phyloP scores from a whole-genome alignment of 1,140 invertebrate species.

The Lerema accius region DNA sequence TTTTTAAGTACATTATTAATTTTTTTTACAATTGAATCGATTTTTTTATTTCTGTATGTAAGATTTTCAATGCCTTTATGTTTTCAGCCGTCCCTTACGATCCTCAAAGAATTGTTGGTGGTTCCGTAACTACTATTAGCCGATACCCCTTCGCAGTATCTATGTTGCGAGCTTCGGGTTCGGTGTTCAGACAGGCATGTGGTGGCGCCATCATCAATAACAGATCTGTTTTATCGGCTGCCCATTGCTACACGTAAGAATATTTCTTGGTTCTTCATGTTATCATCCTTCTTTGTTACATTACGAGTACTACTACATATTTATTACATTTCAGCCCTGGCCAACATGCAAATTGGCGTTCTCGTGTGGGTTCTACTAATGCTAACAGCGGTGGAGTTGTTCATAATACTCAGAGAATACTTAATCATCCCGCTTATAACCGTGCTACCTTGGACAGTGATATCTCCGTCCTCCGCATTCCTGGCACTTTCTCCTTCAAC shows the following conservation, averaged over 20 bases:
- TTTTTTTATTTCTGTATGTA: no score
- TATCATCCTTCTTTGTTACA: no score
- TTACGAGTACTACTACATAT: no score
- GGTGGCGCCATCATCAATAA: constrained; percentile 56
- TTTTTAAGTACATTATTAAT: no score
- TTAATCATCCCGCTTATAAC: constrained; percentile 1
- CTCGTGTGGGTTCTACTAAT: neutral
- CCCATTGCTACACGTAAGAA: constrained; percentile 51
- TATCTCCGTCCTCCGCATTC: neutral
- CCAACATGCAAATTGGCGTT: no score
- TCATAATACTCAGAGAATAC: neutral
- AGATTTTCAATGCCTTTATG: neutral
- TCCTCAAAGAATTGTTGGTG: neutral
- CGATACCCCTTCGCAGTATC: constrained; percentile 43
- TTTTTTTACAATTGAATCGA: no score
- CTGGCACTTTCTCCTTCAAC: neutral
- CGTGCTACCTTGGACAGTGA: constrained; percentile 1
- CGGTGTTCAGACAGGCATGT: constrained; percentile 43
- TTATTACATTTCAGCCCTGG: no score
- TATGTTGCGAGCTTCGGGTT: constrained; percentile 39
- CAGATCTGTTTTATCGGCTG: constrained; percentile 50
- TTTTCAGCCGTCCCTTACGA: constrained; percentile 38
- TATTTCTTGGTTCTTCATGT: no score
- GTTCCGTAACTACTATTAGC: constrained; percentile 37
- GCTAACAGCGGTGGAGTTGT: constrained; percentile 2